Conservation (phyloP, 2,113 vertebrate species). For the Promerops cafer region DNA sequence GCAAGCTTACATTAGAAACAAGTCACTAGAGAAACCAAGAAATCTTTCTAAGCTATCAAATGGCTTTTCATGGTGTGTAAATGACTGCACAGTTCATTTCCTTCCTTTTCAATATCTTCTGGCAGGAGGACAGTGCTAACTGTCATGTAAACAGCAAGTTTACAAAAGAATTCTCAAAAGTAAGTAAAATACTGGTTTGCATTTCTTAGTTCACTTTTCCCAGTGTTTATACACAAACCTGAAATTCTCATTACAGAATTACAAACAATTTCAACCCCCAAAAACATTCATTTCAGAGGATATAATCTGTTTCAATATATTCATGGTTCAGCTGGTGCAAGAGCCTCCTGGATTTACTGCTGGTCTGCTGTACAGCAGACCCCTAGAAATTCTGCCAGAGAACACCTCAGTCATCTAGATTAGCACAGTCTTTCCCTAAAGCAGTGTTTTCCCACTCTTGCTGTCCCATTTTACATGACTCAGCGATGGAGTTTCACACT, state of each 20-base stretch:
- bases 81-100: constrained; percentile 18
- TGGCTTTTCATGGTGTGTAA: constrained; percentile 16
- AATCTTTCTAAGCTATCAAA: constrained; percentile 10
- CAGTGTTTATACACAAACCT: neutral
- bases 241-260: neutral
- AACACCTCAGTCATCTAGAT: neutral
- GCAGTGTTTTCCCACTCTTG: neutral
- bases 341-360: neutral
- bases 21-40: neutral
- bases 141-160: neutral
- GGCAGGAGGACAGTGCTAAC: neutral
- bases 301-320: neutral
- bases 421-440: neutral
- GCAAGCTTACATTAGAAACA: constrained; percentile 4
- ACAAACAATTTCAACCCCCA: neutral
- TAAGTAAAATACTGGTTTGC: neutral
- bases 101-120: constrained; percentile 27
- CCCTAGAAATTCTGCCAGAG: neutral
- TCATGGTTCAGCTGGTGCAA: neutral
- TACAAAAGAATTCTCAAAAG: neutral
- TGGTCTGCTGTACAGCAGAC: neutral
- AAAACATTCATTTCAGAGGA: neutral
- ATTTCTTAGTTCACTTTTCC: neutral
- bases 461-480: neutral
- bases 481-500: neutral